phyloP scores from a whole-genome alignment of 92 coral and sea anemone genomes.

The Bergia puertoricense region DNA sequence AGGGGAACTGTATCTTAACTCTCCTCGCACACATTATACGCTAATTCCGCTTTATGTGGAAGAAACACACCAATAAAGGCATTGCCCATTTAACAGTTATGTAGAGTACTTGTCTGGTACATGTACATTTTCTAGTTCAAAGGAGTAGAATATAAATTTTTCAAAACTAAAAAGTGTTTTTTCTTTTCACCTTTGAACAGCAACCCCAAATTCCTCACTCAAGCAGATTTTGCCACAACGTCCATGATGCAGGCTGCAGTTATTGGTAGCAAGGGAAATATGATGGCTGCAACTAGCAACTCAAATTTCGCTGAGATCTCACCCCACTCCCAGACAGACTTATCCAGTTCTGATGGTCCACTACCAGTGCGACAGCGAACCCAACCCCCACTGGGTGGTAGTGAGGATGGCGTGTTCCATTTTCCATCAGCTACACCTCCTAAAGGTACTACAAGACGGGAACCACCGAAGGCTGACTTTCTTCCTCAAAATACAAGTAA shows the following conservation, averaged over 20 bases:
- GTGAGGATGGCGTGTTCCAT: slow-evolving; percentile 30
- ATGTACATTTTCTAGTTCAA: too few relatives aligned
- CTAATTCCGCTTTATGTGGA: too few relatives aligned
- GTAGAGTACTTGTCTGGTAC: too few relatives aligned
- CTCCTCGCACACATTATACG: too few relatives aligned
- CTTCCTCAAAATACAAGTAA: slow-evolving; percentile 31
- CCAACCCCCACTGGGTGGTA: slow-evolving; percentile 31
- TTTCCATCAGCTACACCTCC: slow-evolving; percentile 26
- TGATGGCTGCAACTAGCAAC: slow-evolving; percentile 31
- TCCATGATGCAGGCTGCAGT: slow-evolving; percentile 4
- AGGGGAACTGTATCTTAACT: too few relatives aligned
- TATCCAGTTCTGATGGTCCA: slow-evolving; percentile 39
- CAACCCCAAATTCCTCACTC: slow-evolving; percentile 20
- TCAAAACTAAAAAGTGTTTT: neutral
- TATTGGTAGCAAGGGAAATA: neutral
- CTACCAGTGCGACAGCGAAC: slow-evolving; percentile 41
- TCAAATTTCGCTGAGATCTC: slow-evolving; percentile 67
- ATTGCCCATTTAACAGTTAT: too few relatives aligned
- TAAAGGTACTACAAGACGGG: slow-evolving; percentile 26
- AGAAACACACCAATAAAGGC: too few relatives aligned
- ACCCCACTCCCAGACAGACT: slow-evolving; percentile 46
- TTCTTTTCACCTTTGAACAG: neutral
- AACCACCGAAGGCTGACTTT: slow-evolving; percentile 30
- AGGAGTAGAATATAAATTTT: neutral
- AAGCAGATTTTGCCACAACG: slow-evolving; percentile 12